Evolutionary conservation across 2,888 invertebrate species (phyloP), one percentile per base, ranked within the genome.

Genomic region (Hypselothyrea guttata): DNA sequence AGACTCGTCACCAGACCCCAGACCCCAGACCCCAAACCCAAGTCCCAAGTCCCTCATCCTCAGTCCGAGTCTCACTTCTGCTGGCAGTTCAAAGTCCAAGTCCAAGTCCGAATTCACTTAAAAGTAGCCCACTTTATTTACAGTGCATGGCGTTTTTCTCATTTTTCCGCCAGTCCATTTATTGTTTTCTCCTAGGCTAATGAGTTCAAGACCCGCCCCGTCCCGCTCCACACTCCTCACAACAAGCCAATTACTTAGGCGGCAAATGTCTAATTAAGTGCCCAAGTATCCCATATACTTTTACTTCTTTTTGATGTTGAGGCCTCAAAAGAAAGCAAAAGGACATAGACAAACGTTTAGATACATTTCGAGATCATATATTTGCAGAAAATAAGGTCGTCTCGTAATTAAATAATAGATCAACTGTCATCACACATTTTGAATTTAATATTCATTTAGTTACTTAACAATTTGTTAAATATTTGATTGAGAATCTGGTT

Each of bases 221-320:
- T 7, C 27, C 13, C 9, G 8, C 8, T 5, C 28, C 15, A 11
- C 11, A 13, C 16, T 12, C 40, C 37, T 42, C 22, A 13, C 48
- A 56, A 47, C 31, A 49, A 42, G 57, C 74, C 74, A 76, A 76
- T 77, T 74, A 74, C 62, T 73, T 74, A 74, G 58, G 66, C 67
- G 56, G 56, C 49, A 49, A 61, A 30, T 53, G 71, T 54, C 71
- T 70, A 72, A 71, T 69, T 59, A 71, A 52, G 45, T 42, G 52
- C 27, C 52, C 52, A 57, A 64, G 47, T 42, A 42, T 41, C 47
- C 57, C 52, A 57, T 47, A 57, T 52, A 22, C 22, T 22, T 4
- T 64, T 41, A 37, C 15, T 27, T 8, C 40, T 18, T 34, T 48
- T 41, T 54, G 22, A 22, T 16, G 37, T 22, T 7, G 22, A n/a